These are phyloP conservation scores for Drosophila persimilis DNA, from an alignment of 1,140 invertebrate genomes.

Conservation along the genomic window DNA sequence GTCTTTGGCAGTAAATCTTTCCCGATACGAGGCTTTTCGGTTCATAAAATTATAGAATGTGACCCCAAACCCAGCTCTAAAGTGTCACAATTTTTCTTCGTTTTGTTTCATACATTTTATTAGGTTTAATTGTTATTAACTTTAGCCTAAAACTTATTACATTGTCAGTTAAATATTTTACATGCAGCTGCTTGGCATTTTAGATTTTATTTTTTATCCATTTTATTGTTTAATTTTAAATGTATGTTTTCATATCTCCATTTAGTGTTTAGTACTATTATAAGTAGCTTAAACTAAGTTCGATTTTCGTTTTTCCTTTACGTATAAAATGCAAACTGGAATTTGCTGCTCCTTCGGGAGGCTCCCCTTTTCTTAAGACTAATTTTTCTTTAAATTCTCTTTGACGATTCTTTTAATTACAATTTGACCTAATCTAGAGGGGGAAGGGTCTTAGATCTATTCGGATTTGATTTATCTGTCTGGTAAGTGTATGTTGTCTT, in stretches of 20 bases:
- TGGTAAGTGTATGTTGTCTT: too few species aligned
- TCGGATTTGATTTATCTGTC: conserved; percentile 47
- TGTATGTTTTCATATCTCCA: not conserved
- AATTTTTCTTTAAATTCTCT: conserved; percentile 68
- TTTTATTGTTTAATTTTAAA: conserved; percentile 26
- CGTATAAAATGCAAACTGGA: conserved; percentile 75
- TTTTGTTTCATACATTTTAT: conserved; percentile 70
- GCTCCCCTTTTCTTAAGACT: conserved; percentile 34
- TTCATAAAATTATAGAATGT: too few species aligned
- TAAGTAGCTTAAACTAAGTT: conserved; percentile 23
- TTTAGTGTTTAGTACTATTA: conserved; percentile 22
- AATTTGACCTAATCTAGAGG: conserved; percentile 66
- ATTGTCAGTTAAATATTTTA: conserved; percentile 71
- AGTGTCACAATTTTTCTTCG: not conserved
- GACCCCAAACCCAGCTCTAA: not conserved
- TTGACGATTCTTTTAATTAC: conserved; percentile 52
- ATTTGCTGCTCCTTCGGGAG: conserved; percentile 46
- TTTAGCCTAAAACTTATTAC: conserved; percentile 65
- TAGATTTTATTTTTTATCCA: conserved; percentile 46
- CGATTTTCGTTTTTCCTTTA: conserved; percentile 38
- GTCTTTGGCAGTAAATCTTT: too few species aligned
- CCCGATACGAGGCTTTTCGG: too few species aligned
- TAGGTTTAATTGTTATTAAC: conserved; percentile 76
- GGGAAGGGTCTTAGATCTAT: conserved; percentile 58
- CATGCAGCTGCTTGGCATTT: conserved; percentile 74